Base-by-base conservation (phyloP, 1,140 invertebrate species). In the Harpegnathos saltator region DNA sequence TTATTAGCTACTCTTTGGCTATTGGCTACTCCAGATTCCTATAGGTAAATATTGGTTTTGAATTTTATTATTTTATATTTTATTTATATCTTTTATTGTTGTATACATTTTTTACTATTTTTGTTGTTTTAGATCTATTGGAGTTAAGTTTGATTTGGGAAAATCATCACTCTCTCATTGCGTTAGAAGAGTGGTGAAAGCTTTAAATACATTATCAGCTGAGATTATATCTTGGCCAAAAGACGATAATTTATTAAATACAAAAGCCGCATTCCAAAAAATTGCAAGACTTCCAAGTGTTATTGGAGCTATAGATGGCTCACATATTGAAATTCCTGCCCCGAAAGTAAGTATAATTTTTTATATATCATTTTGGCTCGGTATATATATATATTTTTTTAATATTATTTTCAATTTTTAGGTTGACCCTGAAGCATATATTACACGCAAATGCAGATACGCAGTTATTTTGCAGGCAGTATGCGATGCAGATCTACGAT, bases 91-190 rank as follows among this genome's bases (percentile, higher is more conserved):
- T 29, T 61, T 3, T 61, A 4, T 3, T 26, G 24, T 11, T 26
- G 4, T 29, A 29, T 61, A 26, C 12, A 14, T 12, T 29, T 61
- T 61, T 29, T 19, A 11, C 26, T 61, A 26, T n/a, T n/a, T n/a
- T n/a, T n/a, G n/a, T n/a, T n/a, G n/a, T n/a, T n/a, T n/a, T 61
- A 61, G 58, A 61, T 61, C 24, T 61, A 2, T 61, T 61, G 24
- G 58, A 61, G 24, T 14, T 3, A 61, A 61, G 26, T 61, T 61
- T 29, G 24, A 61, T 26, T 61, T 61, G 17, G 58, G 58, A 26
- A 61, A 61, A 26, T 61, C 58, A 14, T 61, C 58, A 26, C 58
- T 61, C 15, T 61, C 58, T 14, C 24, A 61, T 61, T 61, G 58
- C 17, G 24, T 61, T 17, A 61, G 24, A 15, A 61, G 24, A 61